Base-by-base conservation (phyloP, 1,140 invertebrate genomes). In the Brachystomella parvula region DNA sequence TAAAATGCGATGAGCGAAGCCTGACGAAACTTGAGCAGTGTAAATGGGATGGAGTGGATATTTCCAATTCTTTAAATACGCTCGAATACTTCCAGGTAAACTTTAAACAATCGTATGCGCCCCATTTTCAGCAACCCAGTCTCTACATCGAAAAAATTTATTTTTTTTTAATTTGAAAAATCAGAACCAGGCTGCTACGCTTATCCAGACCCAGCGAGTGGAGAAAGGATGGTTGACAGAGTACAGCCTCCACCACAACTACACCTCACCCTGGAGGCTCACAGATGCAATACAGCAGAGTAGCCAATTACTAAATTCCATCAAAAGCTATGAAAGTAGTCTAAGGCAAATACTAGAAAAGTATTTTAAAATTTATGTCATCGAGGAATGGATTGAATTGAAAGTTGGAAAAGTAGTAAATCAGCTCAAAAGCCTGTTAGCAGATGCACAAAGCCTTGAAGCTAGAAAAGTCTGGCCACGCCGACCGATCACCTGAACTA, bases 251-350 rank as follows among this genome's bases (percentile, higher is more conserved):
- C 39, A 47, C 15, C 31, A 65, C 24, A 68, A 68, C 44, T 64
- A 68, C 29, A 68, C 63, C 21, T 68, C 67, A 0, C 67, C 67
- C 0, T 68, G 67, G 67, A 29, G 67, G 9, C 49, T 68, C 2
- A 29, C 58, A 33, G 67, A 68, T 24, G 62, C 63, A 15, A 31
- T 61, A 15, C 62, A 64, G 31, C 31, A 32, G 3, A 56, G 57
- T 6, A 2, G n/a, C 15, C 67, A 68, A 28, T 61, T 39, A 32
- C 19, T 68, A 26, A 44, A 44, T 32, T 61, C 57, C 0, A 0
- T 68, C 19, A 62, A 58, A 28, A 30, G 58, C 12, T 65, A 58
- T 21, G 63, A 68, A 33, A 15, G 21, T 1, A 57, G 47, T 47
- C 24, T 56, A 6, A 47, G 47, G 29, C 31, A 28, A 6, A 65